phyloP scores from a whole-genome alignment of 2,113 vertebrate species.

The Heptranchias perlo region DNA sequence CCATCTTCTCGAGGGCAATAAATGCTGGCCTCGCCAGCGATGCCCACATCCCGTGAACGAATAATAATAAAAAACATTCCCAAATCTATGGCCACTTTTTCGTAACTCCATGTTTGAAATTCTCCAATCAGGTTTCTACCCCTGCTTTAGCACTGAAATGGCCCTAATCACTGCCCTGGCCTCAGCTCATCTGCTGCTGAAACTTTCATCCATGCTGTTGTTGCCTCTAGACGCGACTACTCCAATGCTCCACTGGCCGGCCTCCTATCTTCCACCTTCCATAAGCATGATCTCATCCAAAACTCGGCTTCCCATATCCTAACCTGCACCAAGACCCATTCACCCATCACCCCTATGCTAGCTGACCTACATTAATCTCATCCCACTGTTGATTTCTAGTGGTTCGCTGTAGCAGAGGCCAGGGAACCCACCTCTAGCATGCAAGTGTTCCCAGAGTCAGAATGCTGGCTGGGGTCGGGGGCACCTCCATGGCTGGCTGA shows the following conservation, averaged over 20 bases:
- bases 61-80: too few species aligned
- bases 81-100: too few species aligned
- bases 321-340: neutral
- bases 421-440: too few species aligned
- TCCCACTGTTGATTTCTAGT: too few species aligned
- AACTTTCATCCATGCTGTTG: neutral
- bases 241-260: neutral
- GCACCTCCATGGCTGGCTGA: too few species aligned
- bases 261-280: neutral
- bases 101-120: neutral
- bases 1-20: too few species aligned
- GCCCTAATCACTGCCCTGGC: too few species aligned
- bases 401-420: too few species aligned
- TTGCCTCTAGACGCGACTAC: neutral
- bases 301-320: neutral
- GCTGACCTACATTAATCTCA: neutral
- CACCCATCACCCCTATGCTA: neutral
- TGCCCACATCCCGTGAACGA: too few species aligned
- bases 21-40: too few species aligned
- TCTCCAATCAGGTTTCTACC: neutral
- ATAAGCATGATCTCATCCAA: neutral
- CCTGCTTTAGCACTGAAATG: neutral
- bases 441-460: neutral
- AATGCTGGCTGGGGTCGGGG: neutral
- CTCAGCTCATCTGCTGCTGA: neutral